Base-by-base conservation (phyloP, 2,113 vertebrate genomes). In the Hydrochoerus hydrochaeris region DNA sequence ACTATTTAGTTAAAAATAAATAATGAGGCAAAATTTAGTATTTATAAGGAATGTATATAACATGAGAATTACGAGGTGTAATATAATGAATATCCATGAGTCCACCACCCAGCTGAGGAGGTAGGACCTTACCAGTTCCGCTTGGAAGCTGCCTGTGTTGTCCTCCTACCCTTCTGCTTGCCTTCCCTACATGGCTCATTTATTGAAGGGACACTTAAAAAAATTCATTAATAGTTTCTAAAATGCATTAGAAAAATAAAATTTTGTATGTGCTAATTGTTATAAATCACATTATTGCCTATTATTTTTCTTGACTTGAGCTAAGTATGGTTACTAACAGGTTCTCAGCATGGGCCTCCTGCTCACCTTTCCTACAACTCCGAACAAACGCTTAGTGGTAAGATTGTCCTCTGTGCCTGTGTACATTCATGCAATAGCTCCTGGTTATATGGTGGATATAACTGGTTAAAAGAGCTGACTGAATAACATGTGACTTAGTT, bases 251-350 rank as follows among this genome's bases (percentile, higher is more conserved):
- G 71, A 69, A 89, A 90, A 87, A 13, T 83, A 60, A 19, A 80
- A 85, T 78, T 88, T 49, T 73, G 16, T 95, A 12, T 96, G 4
- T 71, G 62, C 19, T 75, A 49, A 81, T 95, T 95, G 57, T 91
- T 95, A 49, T 65, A 81, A 91, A 91, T 94, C 92, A 77, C 85
- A n/a, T 96, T 83, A 85, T 85, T 94, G 86, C 80, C 67, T 97
- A 30, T 91, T 96, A 52, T 94, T 62, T 95, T 95, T 97, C 84
- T 96, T 97, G 88, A 95, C 77, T 96, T 95, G 93, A 93, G 88
- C 77, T 94, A 88, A 97, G 92, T 92, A 78, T 92, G 69, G 93
- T 95, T 97, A 95, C 92, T 97, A 41, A 95, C 63, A 95, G 82
- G 87, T 95, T 97, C 85, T 95, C 85, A 91, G 73, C 88, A 73